Conservation (phyloP, 2,113 vertebrate species). For the Cinclus mexicanus region DNA sequence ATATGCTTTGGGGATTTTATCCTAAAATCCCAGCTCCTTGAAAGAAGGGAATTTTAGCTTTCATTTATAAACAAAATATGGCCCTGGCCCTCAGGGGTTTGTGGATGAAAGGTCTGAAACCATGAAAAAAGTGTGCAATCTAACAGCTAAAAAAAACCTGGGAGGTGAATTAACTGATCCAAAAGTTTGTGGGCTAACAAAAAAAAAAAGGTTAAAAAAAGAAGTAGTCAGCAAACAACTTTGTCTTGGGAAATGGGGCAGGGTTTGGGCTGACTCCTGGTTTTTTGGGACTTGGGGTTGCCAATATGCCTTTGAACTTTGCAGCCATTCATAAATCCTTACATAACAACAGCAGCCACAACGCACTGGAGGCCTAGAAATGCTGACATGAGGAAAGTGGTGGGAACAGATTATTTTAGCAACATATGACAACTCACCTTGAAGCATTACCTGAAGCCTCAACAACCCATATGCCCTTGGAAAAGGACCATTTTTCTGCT, state of each 20-base stretch:
- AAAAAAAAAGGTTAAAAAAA: slow-evolving; percentile 7
- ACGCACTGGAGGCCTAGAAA: neutral
- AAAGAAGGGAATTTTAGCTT: neutral
- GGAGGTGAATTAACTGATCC: slow-evolving; percentile 28
- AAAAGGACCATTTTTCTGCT: neutral
- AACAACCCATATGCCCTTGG: neutral
- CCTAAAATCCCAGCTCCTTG: slow-evolving; percentile 18
- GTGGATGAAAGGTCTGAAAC: slow-evolving; percentile 24
- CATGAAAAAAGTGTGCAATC: neutral
- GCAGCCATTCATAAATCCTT: slow-evolving; percentile 27
- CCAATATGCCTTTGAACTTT: slow-evolving; percentile 48
- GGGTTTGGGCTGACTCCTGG: slow-evolving; percentile 20
- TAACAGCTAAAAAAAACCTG: neutral
- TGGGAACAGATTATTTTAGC: slow-evolving; percentile 47
- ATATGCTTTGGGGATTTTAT: neutral
- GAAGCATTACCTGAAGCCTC: slow-evolving; percentile 9
- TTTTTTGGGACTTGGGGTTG: slow-evolving; percentile 16
- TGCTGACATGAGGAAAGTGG: slow-evolving; percentile 44
- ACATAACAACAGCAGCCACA: neutral
- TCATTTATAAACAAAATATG: slow-evolving; percentile 47
- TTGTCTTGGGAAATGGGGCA: neutral
- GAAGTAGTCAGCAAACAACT: neutral
- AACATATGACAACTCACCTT: neutral
- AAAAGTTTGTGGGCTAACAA: neutral
- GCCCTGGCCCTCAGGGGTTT: slow-evolving; percentile 5